Evolutionary conservation across 2,888 invertebrate species (phyloP).

Genomic region (Agrochola lota): DNA sequence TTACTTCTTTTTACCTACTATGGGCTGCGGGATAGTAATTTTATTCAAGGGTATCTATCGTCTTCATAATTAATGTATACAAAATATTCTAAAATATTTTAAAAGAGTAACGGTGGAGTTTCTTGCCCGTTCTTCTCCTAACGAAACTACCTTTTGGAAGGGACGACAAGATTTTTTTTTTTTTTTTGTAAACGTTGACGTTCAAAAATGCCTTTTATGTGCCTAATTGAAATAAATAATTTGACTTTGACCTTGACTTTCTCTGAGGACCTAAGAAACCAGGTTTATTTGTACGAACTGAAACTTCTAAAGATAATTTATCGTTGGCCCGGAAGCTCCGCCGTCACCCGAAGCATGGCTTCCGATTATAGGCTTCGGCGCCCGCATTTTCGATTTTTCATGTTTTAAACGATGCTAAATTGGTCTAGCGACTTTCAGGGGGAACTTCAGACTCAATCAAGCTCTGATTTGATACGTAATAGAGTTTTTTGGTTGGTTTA

Average conservation of each 20-base stretch:
- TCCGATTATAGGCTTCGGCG: conserved; percentile 58
- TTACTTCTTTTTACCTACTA: too few species aligned
- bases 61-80: too few species aligned
- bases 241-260: background rate
- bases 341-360: conserved; percentile 57
- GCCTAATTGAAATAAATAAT: too few species aligned
- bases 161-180: too few species aligned
- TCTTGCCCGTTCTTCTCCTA: too few species aligned
- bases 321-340: conserved; percentile 33
- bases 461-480: conserved; percentile 32
- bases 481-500: conserved; percentile 17
- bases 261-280: background rate
- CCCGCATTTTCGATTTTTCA: conserved; percentile 64
- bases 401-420: conserved; percentile 63
- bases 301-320: conserved; percentile 30
- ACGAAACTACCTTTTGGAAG: too few species aligned
- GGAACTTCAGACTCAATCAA: conserved; percentile 36
- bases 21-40: too few species aligned
- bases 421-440: conserved; percentile 42
- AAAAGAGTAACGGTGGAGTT: too few species aligned
- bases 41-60: too few species aligned
- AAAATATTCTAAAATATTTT: too few species aligned
- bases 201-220: too few species aligned
- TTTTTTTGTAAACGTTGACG: too few species aligned
- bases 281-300: background rate